These are phyloP conservation scores for Bombus consobrinus DNA, from an alignment of 1,140 invertebrate genomes.

Conservation along the genomic window DNA sequence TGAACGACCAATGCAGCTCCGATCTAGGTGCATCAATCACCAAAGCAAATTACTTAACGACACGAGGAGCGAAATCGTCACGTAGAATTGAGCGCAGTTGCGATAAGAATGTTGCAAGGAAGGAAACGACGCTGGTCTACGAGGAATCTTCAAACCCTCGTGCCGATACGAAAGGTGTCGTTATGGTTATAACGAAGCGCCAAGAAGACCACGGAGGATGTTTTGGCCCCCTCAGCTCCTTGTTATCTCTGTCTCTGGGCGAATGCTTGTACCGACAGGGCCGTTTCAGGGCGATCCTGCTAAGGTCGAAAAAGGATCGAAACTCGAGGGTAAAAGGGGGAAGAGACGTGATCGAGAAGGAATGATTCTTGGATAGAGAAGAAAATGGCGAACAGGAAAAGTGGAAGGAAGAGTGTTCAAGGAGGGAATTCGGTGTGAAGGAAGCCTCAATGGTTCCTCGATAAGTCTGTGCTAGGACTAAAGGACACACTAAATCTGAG, in stretches of 20 bases:
- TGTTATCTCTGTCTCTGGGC: constrained; percentile 70
- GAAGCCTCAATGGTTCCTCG: constrained; percentile 48
- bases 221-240: constrained; percentile 69
- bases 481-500: constrained; percentile 60
- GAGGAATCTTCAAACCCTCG: constrained; percentile 29
- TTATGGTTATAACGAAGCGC: constrained; percentile 75
- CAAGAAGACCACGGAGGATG: constrained; percentile 65
- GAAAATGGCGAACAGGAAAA: constrained; percentile 4
- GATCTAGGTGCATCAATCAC: background rate
- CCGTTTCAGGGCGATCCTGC: constrained; percentile 6
- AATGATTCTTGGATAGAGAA: constrained; percentile 10
- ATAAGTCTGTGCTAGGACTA: constrained; percentile 48
- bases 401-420: constrained; percentile 8
- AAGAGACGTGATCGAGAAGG: constrained; percentile 50
- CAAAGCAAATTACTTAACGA: constrained; percentile 24
- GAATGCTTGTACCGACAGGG: constrained; percentile 16
- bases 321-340: background rate
- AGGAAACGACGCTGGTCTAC: constrained; percentile 14
- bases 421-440: constrained; percentile 41
- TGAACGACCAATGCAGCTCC: background rate
- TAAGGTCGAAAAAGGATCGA: background rate
- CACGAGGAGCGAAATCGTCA: background rate
- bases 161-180: constrained; percentile 60
- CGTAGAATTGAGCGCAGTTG: background rate
- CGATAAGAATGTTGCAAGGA: background rate